A percentile compares a stretch with the other conserved stretches of the same genome.
phyloP scores from a whole-genome alignment of 1,140 invertebrate species.

The Diuraphis noxia region DNA sequence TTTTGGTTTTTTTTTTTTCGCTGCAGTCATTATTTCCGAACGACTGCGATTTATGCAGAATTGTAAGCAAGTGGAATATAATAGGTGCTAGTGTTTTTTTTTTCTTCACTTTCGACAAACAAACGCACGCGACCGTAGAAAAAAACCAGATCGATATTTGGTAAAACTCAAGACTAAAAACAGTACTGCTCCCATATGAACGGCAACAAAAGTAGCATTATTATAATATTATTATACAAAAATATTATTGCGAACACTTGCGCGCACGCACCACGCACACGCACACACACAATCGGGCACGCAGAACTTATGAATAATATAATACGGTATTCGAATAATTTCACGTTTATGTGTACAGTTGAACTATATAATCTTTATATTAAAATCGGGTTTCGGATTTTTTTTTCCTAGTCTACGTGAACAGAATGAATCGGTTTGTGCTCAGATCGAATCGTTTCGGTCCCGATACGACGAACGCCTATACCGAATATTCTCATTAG shows the following conservation, averaged over 20 bases:
- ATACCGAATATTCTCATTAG: background rate
- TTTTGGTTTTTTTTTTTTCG: background rate
- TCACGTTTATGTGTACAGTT: background rate
- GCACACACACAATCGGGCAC: no score
- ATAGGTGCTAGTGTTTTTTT: background rate
- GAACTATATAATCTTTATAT: background rate
- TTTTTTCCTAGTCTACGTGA: background rate
- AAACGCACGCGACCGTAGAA: constrained; percentile 25
- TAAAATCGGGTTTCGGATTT: background rate
- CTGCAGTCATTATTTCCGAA: background rate
- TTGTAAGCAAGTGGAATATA: background rate
- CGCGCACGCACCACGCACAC: no score
- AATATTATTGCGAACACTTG: background rate
- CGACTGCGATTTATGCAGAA: background rate
- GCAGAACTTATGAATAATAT: background rate
- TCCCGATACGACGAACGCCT: background rate
- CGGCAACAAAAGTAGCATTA: background rate
- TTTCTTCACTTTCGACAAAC: background rate
- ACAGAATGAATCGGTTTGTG: background rate
- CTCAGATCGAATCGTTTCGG: background rate
- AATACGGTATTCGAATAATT: background rate
- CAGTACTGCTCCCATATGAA: background rate
- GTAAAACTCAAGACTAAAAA: constrained; percentile 4
- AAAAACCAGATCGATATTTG: constrained; percentile 23
- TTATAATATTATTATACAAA: no score